Conservation (phyloP, 2,888 invertebrate genomes). For the Colletes collaris region DNA sequence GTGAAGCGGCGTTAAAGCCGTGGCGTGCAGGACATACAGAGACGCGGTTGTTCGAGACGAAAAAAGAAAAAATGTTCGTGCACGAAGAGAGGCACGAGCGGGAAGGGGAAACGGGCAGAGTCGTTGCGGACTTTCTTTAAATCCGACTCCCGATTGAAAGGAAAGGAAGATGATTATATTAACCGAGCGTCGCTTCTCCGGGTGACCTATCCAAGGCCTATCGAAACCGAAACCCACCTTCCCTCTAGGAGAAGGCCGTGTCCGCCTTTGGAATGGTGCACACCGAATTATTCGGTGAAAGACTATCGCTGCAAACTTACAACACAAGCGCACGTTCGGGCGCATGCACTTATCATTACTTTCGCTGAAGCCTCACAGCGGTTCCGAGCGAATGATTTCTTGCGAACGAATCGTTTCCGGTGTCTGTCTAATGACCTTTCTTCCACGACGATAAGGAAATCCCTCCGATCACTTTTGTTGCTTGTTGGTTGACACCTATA, state of each 20-base stretch:
- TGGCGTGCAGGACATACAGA: slow-evolving; percentile 32
- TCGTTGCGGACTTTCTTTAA: slow-evolving; percentile 65
- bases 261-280: slow-evolving; percentile 21
- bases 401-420: slow-evolving; percentile 57
- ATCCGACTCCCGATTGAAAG: slow-evolving; percentile 51
- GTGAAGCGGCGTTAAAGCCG: slow-evolving; percentile 30
- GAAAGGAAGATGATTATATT: slow-evolving; percentile 63
- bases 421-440: slow-evolving; percentile 47
- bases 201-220: slow-evolving; percentile 69
- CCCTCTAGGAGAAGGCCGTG: slow-evolving; percentile 60
- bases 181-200: slow-evolving; percentile 65
- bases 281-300: slow-evolving; percentile 65
- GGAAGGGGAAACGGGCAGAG: slow-evolving; percentile 26
- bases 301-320: slow-evolving; percentile 45
- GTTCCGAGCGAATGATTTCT: slow-evolving; percentile 54
- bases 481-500: not conserved
- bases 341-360: slow-evolving; percentile 55
- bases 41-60: slow-evolving; percentile 27
- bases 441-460: slow-evolving; percentile 28
- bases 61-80: slow-evolving; percentile 40
- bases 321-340: not conserved
- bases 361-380: slow-evolving; percentile 60
- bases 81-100: slow-evolving; percentile 7
- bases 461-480: slow-evolving; percentile 2
- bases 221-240: slow-evolving; percentile 71